Percentiles rank a stretch among this genome's conserved stretches.
Evolutionary conservation across 30 jellyfish, hydroid and myxozoan genomes (phyloP).

Genomic region (Catostylus mosaicus): DNA sequence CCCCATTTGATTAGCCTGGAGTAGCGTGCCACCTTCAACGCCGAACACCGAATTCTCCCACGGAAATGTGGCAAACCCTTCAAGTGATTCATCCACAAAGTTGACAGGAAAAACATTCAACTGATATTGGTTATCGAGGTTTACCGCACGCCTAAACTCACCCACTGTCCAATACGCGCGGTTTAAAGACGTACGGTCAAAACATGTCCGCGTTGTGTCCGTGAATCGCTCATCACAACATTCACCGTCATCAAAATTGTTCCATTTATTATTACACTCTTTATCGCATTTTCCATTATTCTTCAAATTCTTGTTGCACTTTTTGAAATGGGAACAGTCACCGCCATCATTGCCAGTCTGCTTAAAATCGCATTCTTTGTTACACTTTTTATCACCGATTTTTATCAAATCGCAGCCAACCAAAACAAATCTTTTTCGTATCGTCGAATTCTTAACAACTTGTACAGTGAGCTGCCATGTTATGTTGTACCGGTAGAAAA

Average conservation of each 20-base stretch:
- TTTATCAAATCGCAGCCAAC: slow-evolving; percentile 22
- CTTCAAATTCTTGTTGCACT: slow-evolving; percentile 7
- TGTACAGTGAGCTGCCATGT: slow-evolving; percentile 57
- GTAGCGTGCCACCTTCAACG: slow-evolving; percentile 76
- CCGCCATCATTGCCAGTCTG: slow-evolving; percentile 44
- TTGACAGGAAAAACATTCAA: slow-evolving; percentile 58
- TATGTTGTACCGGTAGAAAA: slow-evolving; percentile 68
- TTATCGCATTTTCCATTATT: slow-evolving; percentile 40
- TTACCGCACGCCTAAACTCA: slow-evolving; percentile 49
- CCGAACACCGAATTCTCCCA: slow-evolving; percentile 73
- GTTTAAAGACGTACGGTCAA: slow-evolving; percentile 49
- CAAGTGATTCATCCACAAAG: background rate
- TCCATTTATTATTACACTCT: slow-evolving; percentile 23
- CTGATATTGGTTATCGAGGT: slow-evolving; percentile 42
- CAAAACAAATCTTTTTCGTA: slow-evolving; percentile 44
- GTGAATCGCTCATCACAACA: slow-evolving; percentile 23
- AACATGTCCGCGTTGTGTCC: slow-evolving; percentile 45
- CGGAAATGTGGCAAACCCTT: slow-evolving; percentile 84
- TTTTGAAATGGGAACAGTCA: slow-evolving; percentile 12
- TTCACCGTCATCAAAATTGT: slow-evolving; percentile 65
- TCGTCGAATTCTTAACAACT: slow-evolving; percentile 45
- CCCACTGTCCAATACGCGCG: slow-evolving; percentile 32
- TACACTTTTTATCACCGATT: slow-evolving; percentile 30
- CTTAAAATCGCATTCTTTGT: slow-evolving; percentile 14
- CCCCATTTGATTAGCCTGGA: slow-evolving; percentile 65